These are phyloP conservation scores for Zaprionus taronus DNA, from an alignment of 1,140 invertebrate species.

Conservation along the genomic window DNA sequence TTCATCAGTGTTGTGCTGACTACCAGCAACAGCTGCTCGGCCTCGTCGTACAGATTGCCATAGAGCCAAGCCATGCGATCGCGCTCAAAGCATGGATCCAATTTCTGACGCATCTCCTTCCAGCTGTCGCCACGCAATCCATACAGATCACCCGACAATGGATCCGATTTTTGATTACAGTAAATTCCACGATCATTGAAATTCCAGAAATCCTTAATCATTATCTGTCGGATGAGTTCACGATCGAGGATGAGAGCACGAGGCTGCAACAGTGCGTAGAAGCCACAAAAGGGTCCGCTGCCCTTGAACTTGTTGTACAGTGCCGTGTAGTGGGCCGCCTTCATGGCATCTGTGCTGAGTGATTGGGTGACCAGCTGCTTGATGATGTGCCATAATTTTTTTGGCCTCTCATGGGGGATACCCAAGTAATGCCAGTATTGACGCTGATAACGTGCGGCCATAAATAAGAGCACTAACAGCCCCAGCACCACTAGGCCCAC, in stretches of 20 bases:
- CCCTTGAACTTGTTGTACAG: constrained; percentile 75
- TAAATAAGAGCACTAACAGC: constrained; percentile 55
- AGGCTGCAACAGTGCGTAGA: constrained; percentile 73
- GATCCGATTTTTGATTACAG: constrained; percentile 85
- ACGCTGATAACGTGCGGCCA: constrained; percentile 72
- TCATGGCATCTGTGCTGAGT: constrained; percentile 62
- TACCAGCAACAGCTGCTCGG: constrained; percentile 52
- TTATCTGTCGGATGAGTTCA: constrained; percentile 86
- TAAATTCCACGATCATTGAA: constrained; percentile 86
- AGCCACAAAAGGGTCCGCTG: constrained; percentile 77
- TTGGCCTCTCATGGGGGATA: constrained; percentile 75
- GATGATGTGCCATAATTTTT: constrained; percentile 67
- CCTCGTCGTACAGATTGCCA: constrained; percentile 67
- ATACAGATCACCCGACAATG: constrained; percentile 86
- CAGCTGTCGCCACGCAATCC: constrained; percentile 86
- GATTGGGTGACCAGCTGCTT: constrained; percentile 63
- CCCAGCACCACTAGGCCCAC: constrained; percentile 65
- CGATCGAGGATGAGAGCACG: constrained; percentile 84
- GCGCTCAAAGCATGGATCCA: constrained; percentile 88
- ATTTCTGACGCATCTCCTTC: constrained; percentile 87
- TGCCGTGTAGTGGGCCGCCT: constrained; percentile 59
- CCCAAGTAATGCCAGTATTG: constrained; percentile 76
- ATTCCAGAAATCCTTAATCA: constrained; percentile 87
- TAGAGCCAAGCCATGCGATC: constrained; percentile 86
- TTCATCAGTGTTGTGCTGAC: constrained; percentile 65